Evolutionary conservation across 2,113 vertebrate genomes (phyloP).

Genomic region (Leucoraja erinaceus): DNA sequence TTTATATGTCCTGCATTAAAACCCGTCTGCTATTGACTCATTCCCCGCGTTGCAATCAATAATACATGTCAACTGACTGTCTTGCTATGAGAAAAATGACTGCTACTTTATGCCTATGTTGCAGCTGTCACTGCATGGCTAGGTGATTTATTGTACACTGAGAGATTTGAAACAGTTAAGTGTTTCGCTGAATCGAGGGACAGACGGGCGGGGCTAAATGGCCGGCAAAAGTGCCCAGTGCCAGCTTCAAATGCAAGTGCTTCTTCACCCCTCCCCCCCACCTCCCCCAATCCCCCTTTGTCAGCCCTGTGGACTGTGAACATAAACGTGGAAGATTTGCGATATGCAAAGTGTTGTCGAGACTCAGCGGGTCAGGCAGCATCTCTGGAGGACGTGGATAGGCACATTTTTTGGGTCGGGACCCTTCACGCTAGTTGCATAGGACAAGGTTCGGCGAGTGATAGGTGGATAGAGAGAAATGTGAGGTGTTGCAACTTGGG

Average conservation of each 20-base stretch:
- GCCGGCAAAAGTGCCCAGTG: background rate
- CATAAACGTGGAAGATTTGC: background rate
- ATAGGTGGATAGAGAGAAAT: too few relatives aligned
- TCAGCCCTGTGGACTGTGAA: background rate
- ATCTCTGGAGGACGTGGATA: too few relatives aligned
- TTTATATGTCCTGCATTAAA: background rate
- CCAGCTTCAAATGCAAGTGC: background rate
- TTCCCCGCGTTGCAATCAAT: background rate
- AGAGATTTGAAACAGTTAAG: background rate
- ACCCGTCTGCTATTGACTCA: background rate
- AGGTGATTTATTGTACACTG: background rate
- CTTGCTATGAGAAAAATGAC: background rate
- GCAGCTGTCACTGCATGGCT: background rate
- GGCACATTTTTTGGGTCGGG: too few relatives aligned
- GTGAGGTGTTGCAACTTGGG: too few relatives aligned
- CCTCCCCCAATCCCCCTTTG: too few relatives aligned
- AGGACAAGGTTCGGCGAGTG: too few relatives aligned
- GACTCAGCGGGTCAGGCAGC: too few relatives aligned
- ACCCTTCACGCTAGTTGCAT: too few relatives aligned
- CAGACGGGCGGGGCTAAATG: background rate
- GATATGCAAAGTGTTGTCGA: too few relatives aligned
- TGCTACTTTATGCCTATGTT: background rate
- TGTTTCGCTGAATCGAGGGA: background rate
- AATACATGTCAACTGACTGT: background rate
- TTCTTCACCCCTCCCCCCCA: too few relatives aligned